A percentile compares a stretch with the other conserved stretches of the same genome.
Conservation (phyloP, 2,888 invertebrate species). For the Helicoverpa assulta region DNA sequence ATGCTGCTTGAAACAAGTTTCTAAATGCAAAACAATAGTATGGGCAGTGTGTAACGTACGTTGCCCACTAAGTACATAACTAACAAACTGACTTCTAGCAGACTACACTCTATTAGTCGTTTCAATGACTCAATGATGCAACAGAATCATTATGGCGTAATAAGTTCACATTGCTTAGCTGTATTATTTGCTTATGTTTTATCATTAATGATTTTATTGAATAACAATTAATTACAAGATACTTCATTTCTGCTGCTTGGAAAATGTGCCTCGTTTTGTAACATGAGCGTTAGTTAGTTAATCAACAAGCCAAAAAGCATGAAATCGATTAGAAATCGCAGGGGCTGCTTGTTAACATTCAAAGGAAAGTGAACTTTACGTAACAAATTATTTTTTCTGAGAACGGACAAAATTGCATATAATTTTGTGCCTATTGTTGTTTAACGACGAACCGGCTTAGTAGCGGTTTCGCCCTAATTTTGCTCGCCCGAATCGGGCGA, state of each 20-base stretch:
- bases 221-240: constrained; percentile 10
- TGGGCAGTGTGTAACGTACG: constrained; percentile 37
- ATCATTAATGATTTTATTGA: constrained; percentile 30
- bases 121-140: constrained; percentile 56
- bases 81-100: constrained; percentile 32
- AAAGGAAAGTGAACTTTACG: constrained; percentile 65
- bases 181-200: constrained; percentile 39
- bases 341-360: constrained; percentile 48
- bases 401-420: constrained; percentile 53
- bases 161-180: constrained; percentile 43
- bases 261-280: constrained; percentile 17
- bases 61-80: constrained; percentile 40
- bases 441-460: constrained; percentile 38
- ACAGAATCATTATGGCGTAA: constrained; percentile 46
- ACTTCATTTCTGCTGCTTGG: constrained; percentile 6
- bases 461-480: no score
- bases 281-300: constrained; percentile 18
- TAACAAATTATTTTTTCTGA: constrained; percentile 50
- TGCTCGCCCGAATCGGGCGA: no score
- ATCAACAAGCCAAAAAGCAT: constrained; percentile 58
- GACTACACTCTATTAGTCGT: constrained; percentile 52
- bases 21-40: constrained; percentile 55
- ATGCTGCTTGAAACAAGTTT: constrained; percentile 52
- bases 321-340: constrained; percentile 70
- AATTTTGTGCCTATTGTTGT: constrained; percentile 55